Evolutionary conservation across 2,797 vertebrate genomes (phyloP), one percentile per base, ranked within the genome.

Genomic region (Oophaga sylvatica): DNA sequence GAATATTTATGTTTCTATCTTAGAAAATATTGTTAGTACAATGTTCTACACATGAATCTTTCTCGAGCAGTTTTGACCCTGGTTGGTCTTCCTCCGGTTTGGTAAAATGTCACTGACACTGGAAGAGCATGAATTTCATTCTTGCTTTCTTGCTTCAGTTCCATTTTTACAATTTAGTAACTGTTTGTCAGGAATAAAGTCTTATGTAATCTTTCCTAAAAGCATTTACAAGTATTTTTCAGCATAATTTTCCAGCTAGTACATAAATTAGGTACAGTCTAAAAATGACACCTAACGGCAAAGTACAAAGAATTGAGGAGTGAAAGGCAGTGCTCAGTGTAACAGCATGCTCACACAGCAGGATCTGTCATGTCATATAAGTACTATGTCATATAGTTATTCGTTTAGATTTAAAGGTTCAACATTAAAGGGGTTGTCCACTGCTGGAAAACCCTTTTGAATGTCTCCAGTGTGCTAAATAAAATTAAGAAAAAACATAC

Each of bases 141-240:
- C 45, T 67, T n/a, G n/a, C 35, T 56, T 63, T 65, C 45, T 67
- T n/a, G 17, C 59, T 53, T 57, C 41, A 7, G 60, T 59, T 59
- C 57, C 73, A 70, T 87, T 63, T 22, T 73, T 76, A 78, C 80
- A 68, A 20, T 82, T 82, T 67, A 87, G 83, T 57, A 76, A 56
- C 16, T 67, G 29, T 81, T 87, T 82, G 60, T 62, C 62, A 83
- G 48, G n/a, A 81, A 65, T 59, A 81, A 81, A 77, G 29, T 35
- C 41, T 87, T 31, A 67, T 73, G 67, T 86, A 77, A 80, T 71
- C n/a, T 87, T 62, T 82, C 70, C 80, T 65, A 73, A 77, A 82
- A 81, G 70, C 79, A 63, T 81, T 75, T 73, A 53, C 85, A 87
- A 75, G 56, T 6, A 62, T 71, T 73, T 87, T 85, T 78, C 22